These are phyloP conservation scores for Philereme transversata DNA, from an alignment of 2,888 invertebrate species.

Conservation along the genomic window DNA sequence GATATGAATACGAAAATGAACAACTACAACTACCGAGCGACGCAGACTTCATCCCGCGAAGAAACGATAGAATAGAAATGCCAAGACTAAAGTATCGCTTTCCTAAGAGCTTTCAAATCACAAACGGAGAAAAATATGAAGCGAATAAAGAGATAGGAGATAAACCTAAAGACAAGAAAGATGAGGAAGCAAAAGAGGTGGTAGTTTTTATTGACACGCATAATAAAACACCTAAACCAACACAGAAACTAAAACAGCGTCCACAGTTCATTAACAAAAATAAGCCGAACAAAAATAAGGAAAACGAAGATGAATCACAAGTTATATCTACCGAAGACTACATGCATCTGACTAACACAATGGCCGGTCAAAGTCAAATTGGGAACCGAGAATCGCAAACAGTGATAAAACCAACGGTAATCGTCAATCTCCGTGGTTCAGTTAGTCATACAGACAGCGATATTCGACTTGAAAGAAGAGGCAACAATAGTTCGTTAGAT, in stretches of 20 bases:
- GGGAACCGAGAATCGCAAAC: conserved; percentile 77
- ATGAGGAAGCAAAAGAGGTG: conserved; percentile 55
- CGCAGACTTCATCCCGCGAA: conserved; percentile 65
- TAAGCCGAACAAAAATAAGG: conserved; percentile 50
- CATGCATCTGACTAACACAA: conserved; percentile 61
- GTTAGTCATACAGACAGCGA: conserved; percentile 71
- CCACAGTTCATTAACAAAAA: conserved; percentile 37
- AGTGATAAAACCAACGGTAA: conserved; percentile 76
- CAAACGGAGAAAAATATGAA: conserved; percentile 41
- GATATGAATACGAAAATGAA: conserved; percentile 62
- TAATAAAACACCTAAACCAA: conserved; percentile 44
- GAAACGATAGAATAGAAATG: conserved; percentile 76
- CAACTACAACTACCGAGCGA: conserved; percentile 60
- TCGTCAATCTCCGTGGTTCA: conserved; percentile 73
- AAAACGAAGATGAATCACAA: conserved; percentile 43
- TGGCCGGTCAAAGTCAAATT: conserved; percentile 77
- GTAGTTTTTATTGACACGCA: conserved; percentile 63
- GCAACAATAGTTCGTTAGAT: conserved; percentile 51
- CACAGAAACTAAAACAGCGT: conserved; percentile 59
- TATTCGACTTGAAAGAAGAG: conserved; percentile 62
- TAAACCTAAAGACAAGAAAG: conserved; percentile 39
- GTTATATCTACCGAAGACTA: conserved; percentile 41
- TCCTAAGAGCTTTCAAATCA: conserved; percentile 60
- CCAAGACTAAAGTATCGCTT: conserved; percentile 69
- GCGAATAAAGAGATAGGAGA: conserved; percentile 6